phyloP scores from a whole-genome alignment of 2,113 vertebrate species.

The Phodopus roborovskii region DNA sequence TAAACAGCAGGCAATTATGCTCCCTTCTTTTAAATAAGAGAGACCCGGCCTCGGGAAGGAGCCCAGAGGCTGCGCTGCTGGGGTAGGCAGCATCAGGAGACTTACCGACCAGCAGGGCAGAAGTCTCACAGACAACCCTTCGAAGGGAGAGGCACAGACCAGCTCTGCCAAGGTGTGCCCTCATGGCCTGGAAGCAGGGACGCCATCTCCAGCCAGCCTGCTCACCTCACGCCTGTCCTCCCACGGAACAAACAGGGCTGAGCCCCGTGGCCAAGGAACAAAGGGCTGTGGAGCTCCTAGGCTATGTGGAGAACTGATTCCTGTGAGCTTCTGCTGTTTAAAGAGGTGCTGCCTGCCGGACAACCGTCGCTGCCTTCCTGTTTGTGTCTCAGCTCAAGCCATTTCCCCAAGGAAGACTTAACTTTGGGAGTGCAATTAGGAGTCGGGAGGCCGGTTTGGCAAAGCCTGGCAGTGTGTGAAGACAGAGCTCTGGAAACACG shows the following conservation, averaged over 20 bases:
- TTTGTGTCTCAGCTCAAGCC: conserved; percentile 86
- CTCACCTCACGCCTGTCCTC: conserved; percentile 42
- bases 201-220: conserved; percentile 60
- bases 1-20: conserved; percentile 53
- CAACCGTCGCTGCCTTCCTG: conserved; percentile 86
- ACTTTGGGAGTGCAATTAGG: conserved; percentile 79
- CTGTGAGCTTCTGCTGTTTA: conserved; percentile 82
- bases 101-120: conserved; percentile 81
- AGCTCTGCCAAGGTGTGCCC: conserved; percentile 52
- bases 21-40: conserved; percentile 65
- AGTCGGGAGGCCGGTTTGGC: conserved; percentile 61
- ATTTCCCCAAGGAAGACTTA: conserved; percentile 85
- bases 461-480: conserved; percentile 19
- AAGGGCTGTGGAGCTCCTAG: conserved; percentile 75
- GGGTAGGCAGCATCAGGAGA: conserved; percentile 69
- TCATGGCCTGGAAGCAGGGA: conserved; percentile 47
- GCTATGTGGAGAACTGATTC: conserved; percentile 68
- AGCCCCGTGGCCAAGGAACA: conserved; percentile 72
- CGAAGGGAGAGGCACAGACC: conserved; percentile 56
- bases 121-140: conserved; percentile 45
- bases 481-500: conserved; percentile 54
- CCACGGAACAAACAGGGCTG: conserved; percentile 59
- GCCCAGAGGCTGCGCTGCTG: neutral
- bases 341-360: conserved; percentile 84
- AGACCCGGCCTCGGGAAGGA: conserved; percentile 41